Evolutionary conservation across 2,888 invertebrate genomes (phyloP).

Genomic region (Lithophane ornitopus): DNA sequence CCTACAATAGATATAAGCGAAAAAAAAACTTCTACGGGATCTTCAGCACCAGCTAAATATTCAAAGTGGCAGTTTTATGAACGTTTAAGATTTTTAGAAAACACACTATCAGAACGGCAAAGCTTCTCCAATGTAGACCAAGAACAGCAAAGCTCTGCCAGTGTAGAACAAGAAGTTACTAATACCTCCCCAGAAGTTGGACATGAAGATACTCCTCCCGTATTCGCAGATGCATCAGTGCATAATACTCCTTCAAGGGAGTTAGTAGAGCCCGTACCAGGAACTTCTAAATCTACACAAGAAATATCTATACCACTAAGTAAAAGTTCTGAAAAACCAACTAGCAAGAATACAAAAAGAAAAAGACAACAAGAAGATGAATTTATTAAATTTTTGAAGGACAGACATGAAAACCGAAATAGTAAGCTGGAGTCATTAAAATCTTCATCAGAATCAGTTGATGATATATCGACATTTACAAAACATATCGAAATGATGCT

Average conservation of each 20-base stretch:
- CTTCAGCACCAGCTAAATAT: slow-evolving; percentile 33
- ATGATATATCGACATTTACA: slow-evolving; percentile 46
- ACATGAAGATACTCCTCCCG: slow-evolving; percentile 21
- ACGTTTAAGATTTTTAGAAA: slow-evolving; percentile 52
- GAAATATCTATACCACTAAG: neutral
- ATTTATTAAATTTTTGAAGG: slow-evolving; percentile 14
- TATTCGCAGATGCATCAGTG: neutral
- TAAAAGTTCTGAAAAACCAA: slow-evolving; percentile 1
- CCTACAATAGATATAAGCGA: slow-evolving; percentile 16
- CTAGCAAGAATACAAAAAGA: neutral
- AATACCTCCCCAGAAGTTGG: slow-evolving; percentile 34
- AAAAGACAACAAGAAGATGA: slow-evolving; percentile 9
- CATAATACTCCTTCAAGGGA: slow-evolving; percentile 11
- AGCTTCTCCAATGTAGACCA: slow-evolving; percentile 19
- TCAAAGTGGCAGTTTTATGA: slow-evolving; percentile 54
- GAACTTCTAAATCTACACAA: slow-evolving; percentile 9
- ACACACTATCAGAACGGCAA: slow-evolving; percentile 47
- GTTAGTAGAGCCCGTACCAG: neutral
- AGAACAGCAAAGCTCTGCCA: slow-evolving; percentile 13
- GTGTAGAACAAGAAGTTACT: slow-evolving; percentile 39
- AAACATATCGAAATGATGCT: slow-evolving; percentile 43
- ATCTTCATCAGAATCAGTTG: slow-evolving; percentile 29
- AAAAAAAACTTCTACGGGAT: slow-evolving; percentile 5
- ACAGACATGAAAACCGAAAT: slow-evolving; percentile 17
- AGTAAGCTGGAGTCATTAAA: slow-evolving; percentile 28